These are phyloP conservation scores for Sebastes schlegelii DNA, from an alignment of 2,113 vertebrate species.

Conservation along the genomic window DNA sequence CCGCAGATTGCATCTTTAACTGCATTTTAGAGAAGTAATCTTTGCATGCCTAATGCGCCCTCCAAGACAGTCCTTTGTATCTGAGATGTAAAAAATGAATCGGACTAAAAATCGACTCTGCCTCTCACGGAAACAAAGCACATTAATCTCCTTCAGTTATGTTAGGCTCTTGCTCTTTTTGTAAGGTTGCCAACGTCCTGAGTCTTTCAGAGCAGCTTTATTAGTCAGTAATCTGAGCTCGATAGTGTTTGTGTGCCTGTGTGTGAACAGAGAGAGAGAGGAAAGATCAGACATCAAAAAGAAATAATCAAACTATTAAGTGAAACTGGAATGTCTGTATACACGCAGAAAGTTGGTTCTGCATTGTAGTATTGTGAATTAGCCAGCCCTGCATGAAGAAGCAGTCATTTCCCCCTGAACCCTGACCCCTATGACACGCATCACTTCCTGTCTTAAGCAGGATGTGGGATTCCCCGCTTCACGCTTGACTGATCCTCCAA, in stretches of 20 bases:
- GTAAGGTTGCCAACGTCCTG: conserved; percentile 21
- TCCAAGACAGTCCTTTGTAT: background rate
- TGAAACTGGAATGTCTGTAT: background rate
- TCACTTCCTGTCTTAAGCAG: conserved; percentile 58
- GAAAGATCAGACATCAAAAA: background rate
- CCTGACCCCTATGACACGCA: conserved; percentile 57
- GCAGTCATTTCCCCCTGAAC: conserved; percentile 37
- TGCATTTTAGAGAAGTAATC: background rate
- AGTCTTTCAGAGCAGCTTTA: conserved; percentile 38
- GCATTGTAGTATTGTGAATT: conserved; percentile 21
- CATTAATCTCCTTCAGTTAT: conserved; percentile 35
- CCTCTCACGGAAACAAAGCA: conserved; percentile 25
- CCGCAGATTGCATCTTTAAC: background rate
- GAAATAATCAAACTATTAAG: background rate
- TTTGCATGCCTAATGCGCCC: background rate
- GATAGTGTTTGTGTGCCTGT: conserved; percentile 4
- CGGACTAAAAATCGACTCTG: conserved; percentile 24
- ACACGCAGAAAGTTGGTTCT: background rate
- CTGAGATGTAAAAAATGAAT: conserved; percentile 29
- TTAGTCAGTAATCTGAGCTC: conserved; percentile 40
- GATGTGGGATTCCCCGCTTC: conserved; percentile 62
- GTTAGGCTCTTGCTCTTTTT: conserved; percentile 31
- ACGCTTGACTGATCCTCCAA: conserved; percentile 56
- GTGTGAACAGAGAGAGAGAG: background rate
- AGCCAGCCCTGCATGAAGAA: conserved; percentile 22